Conservation (phyloP, 1,140 invertebrate species). For the Ephestia elutella region DNA sequence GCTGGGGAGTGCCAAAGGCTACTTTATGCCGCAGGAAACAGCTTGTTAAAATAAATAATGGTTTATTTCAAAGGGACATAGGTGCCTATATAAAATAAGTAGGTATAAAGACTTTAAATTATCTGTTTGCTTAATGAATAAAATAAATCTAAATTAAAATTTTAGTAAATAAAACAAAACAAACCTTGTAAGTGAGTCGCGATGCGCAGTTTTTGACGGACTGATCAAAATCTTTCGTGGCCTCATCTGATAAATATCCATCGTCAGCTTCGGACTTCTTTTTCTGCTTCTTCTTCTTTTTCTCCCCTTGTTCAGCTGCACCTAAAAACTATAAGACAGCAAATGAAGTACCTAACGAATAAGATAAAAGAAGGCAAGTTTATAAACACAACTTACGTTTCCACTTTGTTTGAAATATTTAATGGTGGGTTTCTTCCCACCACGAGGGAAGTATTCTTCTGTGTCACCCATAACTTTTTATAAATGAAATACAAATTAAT, state of each 20-base stretch:
- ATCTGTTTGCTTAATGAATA: too few relatives aligned
- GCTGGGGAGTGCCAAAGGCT: too few relatives aligned
- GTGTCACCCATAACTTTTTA: slow-evolving; percentile 39
- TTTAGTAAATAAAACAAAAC: background rate
- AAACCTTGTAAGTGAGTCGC: slow-evolving; percentile 61
- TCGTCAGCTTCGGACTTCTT: slow-evolving; percentile 60
- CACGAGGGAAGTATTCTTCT: slow-evolving; percentile 73
- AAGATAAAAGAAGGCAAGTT: too few relatives aligned
- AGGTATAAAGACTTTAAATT: too few relatives aligned
- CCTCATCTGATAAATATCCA: slow-evolving; percentile 61
- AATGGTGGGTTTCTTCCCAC: slow-evolving; percentile 67
- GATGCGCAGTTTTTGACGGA: slow-evolving; percentile 57
- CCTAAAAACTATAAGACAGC: slow-evolving; percentile 58
- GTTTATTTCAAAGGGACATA: too few relatives aligned
- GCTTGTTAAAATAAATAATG: too few relatives aligned
- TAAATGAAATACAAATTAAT: background rate
- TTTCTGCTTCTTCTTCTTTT: slow-evolving; percentile 59
- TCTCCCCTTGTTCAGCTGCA: slow-evolving; percentile 49
- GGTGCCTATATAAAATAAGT: too few relatives aligned
- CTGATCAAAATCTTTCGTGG: slow-evolving; percentile 38
- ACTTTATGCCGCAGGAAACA: too few relatives aligned
- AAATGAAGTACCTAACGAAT: slow-evolving; percentile 9
- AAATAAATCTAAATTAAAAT: background rate
- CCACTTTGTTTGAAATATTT: slow-evolving; percentile 61
- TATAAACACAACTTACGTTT: slow-evolving; percentile 53